phyloP scores from a whole-genome alignment of 2,888 invertebrate species.

The Atethmia centrago region DNA sequence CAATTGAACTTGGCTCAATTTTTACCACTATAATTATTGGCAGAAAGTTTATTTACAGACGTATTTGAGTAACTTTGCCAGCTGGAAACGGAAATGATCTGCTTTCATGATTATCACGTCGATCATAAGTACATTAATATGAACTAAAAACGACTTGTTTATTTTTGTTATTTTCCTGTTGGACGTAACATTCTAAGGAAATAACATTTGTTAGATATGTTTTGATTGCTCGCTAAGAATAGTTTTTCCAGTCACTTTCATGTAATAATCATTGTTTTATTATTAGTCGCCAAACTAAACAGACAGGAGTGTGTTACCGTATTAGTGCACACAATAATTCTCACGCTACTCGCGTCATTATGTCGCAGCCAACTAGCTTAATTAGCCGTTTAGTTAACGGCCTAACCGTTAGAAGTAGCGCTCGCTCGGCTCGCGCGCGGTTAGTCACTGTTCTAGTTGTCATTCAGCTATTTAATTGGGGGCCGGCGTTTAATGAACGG shows the following conservation, averaged over 20 bases:
- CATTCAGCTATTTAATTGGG: too few relatives aligned
- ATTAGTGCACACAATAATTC: neutral
- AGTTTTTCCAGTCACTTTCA: constrained; percentile 2
- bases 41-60: constrained; percentile 26
- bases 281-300: neutral
- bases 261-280: constrained; percentile 13
- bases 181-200: neutral
- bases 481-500: too few relatives aligned
- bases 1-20: constrained; percentile 30
- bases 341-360: too few relatives aligned
- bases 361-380: too few relatives aligned
- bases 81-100: constrained; percentile 41
- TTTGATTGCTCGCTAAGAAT: constrained; percentile 8
- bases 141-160: constrained; percentile 21
- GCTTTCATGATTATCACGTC: constrained; percentile 41
- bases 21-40: neutral
- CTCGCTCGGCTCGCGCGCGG: too few relatives aligned
- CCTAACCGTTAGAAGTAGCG: too few relatives aligned
- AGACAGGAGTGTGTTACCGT: neutral
- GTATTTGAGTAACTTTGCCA: constrained; percentile 17
- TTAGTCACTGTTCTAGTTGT: too few relatives aligned
- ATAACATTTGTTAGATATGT: neutral
- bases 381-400: too few relatives aligned
- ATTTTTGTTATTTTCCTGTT: constrained; percentile 37
- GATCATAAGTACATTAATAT: constrained; percentile 24